Evolutionary conservation across 2,888 invertebrate genomes (phyloP), one percentile per base, ranked within the genome.

Genomic region (Trachelus stipa): DNA sequence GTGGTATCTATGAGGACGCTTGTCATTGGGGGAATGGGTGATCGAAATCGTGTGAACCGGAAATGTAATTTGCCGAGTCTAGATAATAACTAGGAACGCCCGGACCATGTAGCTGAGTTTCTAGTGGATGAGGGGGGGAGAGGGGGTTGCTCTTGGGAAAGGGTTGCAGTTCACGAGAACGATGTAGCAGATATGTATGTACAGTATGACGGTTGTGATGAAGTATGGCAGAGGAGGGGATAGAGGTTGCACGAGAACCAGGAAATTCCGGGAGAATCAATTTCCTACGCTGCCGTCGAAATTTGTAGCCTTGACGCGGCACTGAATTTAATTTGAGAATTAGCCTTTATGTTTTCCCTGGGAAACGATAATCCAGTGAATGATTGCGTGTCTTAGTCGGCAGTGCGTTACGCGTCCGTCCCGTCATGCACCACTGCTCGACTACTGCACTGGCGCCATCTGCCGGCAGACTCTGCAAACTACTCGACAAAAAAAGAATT

Each of bases 201-300:
- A 56, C 40, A 23, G 40, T 56, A 9, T 56, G 9, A 56, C 23
- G 40, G 40, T 15, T 23, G 40, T 56, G 40, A 56, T 56, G 40
- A 56, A 56, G 9, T 56, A 23, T 56, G 23, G 0, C 23, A 6
- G 23, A 23, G 23, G 40, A 68, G 37, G 40, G n/a, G 68, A 56
- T 56, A n/a, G 15, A 71, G 34, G 68, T 75, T 34, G 71, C 23
- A 33, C 40, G 79, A 68, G 69, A 37, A 80, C 80, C 79, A 78
- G 80, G 82, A 84, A 85, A 82, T 79, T 82, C 83, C 80, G 79
- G 80, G 82, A 82, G 83, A 84, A 86, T 86, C 83, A 85, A 86
- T 86, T 86, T 86, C 82, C 84, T 77, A 76, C 77, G 79, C 80
- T 80, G 77, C 78, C 73, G 68, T 68, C 75, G 76, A 82, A 83